Base-by-base conservation (phyloP, 2,888 invertebrate species). In the Lucinisca nassula region DNA sequence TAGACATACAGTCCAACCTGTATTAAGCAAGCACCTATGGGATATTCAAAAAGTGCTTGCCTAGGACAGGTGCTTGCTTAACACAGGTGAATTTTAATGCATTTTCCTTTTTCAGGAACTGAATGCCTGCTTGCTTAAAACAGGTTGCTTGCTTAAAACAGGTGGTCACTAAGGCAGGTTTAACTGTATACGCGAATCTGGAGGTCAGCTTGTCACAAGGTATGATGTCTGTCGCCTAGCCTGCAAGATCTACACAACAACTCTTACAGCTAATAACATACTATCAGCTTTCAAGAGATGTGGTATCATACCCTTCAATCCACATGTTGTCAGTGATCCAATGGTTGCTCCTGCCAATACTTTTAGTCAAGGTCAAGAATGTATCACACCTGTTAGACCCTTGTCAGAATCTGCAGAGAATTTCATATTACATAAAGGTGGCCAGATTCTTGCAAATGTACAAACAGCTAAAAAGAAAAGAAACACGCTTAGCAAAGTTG, bases 281-380 rank as follows among this genome's bases (percentile, higher is more conserved):
- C 38, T 61, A 32, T 27, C 79, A 24, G 49, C 77, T 38, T 82
- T 76, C 24, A 61, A 49, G 38, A 79, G 79, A 51, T 72, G 45
- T 77, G 82, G 82, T 0, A 72, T 86, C 0, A 67, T 35, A 21
- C 86, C 76, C 21, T 74, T 82, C 27, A 75, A 86, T 67, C n/a
- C 76, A 32, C 4, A 14, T 76, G 76, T 55, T 21, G 17, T 76
- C 3, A 2, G 30, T 32, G 76, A 76, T 35, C 3, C 35, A n/a
- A 17, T 24, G 21, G 49, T 49, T 24, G n/a, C 76, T n/a, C 55
- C 55, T 27, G 4, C 76, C 30, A 75, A 24, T 27, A n/a, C 75
- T 21, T 51, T 51, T n/a, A 51, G n/a, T 17, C 4, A 21, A 10
- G n/a, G 51, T 51, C 2, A 51, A 17, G 4, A 51, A n/a, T 21